A percentile compares a stretch with the other conserved stretches of the same genome.
phyloP scores from a whole-genome alignment of 2,888 invertebrate genomes.

The Rhingia rostrata region DNA sequence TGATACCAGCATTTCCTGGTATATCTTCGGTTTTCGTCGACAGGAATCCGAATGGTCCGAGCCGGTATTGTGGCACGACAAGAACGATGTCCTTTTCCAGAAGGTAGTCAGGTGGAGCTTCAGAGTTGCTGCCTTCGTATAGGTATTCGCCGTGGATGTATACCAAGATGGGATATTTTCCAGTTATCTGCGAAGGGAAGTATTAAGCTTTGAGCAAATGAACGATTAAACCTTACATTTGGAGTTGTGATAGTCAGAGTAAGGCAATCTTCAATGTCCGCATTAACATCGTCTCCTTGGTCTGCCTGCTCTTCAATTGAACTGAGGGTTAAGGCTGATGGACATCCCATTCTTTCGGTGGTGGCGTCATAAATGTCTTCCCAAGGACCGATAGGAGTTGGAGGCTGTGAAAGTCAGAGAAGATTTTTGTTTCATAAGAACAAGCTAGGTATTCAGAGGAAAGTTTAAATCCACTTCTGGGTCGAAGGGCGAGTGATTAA shows the following conservation, averaged over 20 bases:
- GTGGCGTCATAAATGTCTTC: slow-evolving; percentile 79
- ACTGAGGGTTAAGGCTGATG: slow-evolving; percentile 79
- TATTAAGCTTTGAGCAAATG: not conserved
- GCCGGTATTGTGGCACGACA: slow-evolving; percentile 83
- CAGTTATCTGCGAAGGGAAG: not conserved
- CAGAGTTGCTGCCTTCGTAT: slow-evolving; percentile 80
- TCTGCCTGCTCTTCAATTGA: slow-evolving; percentile 71
- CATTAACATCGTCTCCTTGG: slow-evolving; percentile 75
- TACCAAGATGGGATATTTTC: slow-evolving; percentile 82
- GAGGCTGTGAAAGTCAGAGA: slow-evolving; percentile 76
- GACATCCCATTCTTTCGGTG: slow-evolving; percentile 80
- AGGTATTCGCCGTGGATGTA: slow-evolving; percentile 83
- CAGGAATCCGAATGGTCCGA: slow-evolving; percentile 84
- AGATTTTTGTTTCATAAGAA: too few relatives aligned
- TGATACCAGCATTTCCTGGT: slow-evolving; percentile 84
- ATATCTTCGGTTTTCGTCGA: slow-evolving; percentile 83
- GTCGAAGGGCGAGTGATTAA: too few relatives aligned
- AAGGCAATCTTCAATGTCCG: slow-evolving; percentile 81
- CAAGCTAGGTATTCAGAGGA: too few relatives aligned
- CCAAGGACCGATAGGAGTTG: slow-evolving; percentile 80
- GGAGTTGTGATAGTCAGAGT: slow-evolving; percentile 80
- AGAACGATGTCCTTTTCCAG: slow-evolving; percentile 83
- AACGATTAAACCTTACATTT: slow-evolving; percentile 72
- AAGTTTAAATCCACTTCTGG: too few relatives aligned
- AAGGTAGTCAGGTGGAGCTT: slow-evolving; percentile 82